phyloP scores from a whole-genome alignment of 2,113 vertebrate species.

The Montifringilla adamsi region DNA sequence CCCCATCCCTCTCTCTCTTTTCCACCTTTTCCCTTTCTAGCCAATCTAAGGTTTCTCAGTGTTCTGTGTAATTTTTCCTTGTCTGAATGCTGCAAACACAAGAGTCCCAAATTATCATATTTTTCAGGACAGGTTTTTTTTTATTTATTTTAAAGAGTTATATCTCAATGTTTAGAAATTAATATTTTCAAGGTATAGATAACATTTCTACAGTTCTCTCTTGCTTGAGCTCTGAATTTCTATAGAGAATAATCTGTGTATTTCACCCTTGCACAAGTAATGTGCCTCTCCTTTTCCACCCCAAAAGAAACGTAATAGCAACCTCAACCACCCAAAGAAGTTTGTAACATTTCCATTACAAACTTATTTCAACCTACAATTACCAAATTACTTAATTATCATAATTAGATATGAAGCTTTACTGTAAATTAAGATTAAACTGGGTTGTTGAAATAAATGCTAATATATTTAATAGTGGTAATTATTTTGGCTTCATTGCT shows the following conservation, averaged over 20 bases:
- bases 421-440: slow-evolving; percentile 29
- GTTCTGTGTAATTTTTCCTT: not conserved
- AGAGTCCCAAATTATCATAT: not conserved
- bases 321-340: not conserved
- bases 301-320: not conserved
- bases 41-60: not conserved
- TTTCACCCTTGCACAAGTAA: not conserved
- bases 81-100: not conserved
- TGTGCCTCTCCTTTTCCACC: not conserved
- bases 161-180: not conserved
- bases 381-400: slow-evolving; percentile 41
- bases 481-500: slow-evolving; percentile 42
- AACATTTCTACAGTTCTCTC: not conserved
- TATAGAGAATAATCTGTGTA: not conserved
- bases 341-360: not conserved
- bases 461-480: slow-evolving; percentile 42
- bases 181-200: not conserved
- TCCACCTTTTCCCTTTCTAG: not conserved
- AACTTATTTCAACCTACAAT: slow-evolving; percentile 32
- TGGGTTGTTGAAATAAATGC: slow-evolving; percentile 34
- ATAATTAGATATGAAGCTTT: slow-evolving; percentile 35
- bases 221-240: not conserved
- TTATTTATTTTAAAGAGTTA: not conserved
- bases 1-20: not conserved
- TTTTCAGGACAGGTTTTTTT: not conserved